Conservation (phyloP, 1,140 invertebrate species). For the Dolichoris vasculosae region DNA sequence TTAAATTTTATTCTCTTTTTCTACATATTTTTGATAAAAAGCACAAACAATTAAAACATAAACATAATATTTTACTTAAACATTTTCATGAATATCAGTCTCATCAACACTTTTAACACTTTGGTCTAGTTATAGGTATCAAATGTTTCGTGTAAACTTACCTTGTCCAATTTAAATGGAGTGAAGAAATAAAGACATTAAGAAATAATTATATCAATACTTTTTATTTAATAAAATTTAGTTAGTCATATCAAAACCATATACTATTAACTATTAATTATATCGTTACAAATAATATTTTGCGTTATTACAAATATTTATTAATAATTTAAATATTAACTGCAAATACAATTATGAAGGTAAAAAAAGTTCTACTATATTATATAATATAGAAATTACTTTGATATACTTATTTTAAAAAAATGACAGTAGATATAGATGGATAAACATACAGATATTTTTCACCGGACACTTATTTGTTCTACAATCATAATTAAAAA, state of each 20-base stretch:
- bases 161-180: neutral
- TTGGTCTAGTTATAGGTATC: neutral
- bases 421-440: constrained; percentile 9
- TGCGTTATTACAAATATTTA: constrained; percentile 44
- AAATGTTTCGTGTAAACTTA: neutral
- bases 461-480: constrained; percentile 14
- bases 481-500: constrained; percentile 42
- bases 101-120: neutral
- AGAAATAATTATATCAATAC: neutral
- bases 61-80: neutral
- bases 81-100: constrained; percentile 9
- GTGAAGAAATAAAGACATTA: neutral
- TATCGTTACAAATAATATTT: constrained; percentile 27
- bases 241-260: neutral
- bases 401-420: constrained; percentile 33
- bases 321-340: constrained; percentile 43
- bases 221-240: neutral
- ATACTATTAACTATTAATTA: neutral
- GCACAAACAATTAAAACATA: neutral
- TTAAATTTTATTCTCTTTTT: neutral
- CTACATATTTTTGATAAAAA: neutral
- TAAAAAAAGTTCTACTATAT: constrained; percentile 15
- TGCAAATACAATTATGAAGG: constrained; percentile 12
- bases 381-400: constrained; percentile 11
- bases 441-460: constrained; percentile 34